These are phyloP conservation scores for Drosophila buzzatii DNA, from an alignment of 2,888 invertebrate species.

Conservation along the genomic window DNA sequence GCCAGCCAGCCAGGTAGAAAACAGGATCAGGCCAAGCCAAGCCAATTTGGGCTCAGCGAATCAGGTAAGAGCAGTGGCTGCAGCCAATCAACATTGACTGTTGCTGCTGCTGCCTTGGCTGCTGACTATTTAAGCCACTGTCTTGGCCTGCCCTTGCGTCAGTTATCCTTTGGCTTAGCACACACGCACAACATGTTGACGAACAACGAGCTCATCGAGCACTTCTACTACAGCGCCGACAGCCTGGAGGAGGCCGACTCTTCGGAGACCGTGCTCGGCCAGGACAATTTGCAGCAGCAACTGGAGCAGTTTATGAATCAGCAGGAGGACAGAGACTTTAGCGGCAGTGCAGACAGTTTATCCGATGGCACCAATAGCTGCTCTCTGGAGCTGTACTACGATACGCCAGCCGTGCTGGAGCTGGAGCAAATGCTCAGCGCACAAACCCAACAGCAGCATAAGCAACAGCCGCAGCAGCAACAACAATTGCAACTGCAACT, in stretches of 20 bases:
- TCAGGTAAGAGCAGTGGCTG: conserved; percentile 60
- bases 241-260: conserved; percentile 36
- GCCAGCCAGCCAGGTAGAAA: conserved; percentile 32
- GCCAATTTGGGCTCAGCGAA: conserved; percentile 46
- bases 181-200: conserved; percentile 55
- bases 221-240: conserved; percentile 54
- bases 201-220: conserved; percentile 62
- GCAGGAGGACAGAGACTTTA: conserved; percentile 55
- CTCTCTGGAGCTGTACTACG: conserved; percentile 50
- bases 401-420: conserved; percentile 63
- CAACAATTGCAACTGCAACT: conserved; percentile 12
- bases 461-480: conserved; percentile 27
- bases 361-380: conserved; percentile 66
- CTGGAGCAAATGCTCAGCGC: conserved; percentile 63
- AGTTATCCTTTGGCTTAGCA: conserved; percentile 64
- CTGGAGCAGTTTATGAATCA: conserved; percentile 60
- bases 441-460: conserved; percentile 34
- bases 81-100: conserved; percentile 59
- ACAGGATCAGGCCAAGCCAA: conserved; percentile 34
- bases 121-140: conserved; percentile 52
- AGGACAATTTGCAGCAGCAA: conserved; percentile 48
- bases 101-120: not conserved
- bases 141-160: conserved; percentile 15
- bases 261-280: conserved; percentile 39
- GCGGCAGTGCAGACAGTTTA: conserved; percentile 58